Evolutionary conservation across 2,113 vertebrate species (phyloP).

Genomic region (Cryptotis parvus): DNA sequence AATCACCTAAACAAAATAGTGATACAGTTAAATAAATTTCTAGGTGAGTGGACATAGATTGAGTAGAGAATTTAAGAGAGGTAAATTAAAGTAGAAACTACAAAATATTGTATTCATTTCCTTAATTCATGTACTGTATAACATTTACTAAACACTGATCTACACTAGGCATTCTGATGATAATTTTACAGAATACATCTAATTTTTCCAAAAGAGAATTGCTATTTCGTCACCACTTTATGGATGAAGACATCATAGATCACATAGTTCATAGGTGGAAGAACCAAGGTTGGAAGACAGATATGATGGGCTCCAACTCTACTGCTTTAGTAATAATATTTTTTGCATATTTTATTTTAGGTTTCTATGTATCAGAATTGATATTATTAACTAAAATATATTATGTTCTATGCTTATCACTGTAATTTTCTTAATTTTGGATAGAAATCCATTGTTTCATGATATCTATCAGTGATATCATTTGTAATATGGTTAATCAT

Average conservation of each 20-base stretch:
- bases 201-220: neutral
- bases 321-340: fast-evolving
- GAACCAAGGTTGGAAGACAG: neutral
- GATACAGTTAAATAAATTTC: neutral
- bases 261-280: neutral
- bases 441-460: neutral
- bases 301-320: too few species aligned
- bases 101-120: neutral
- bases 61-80: neutral
- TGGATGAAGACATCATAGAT: neutral
- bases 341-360: neutral
- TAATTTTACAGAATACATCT: neutral
- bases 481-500: too few species aligned
- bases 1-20: neutral
- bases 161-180: neutral
- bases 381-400: neutral
- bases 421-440: neutral
- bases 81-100: neutral
- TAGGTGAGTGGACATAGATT: neutral
- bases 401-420: neutral
- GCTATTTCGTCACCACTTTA: too few species aligned
- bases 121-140: neutral
- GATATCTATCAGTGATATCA: neutral
- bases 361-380: neutral
- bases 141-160: too few species aligned